Evolutionary conservation across 2,797 vertebrate genomes (phyloP).

Genomic region (Gila robusta): DNA sequence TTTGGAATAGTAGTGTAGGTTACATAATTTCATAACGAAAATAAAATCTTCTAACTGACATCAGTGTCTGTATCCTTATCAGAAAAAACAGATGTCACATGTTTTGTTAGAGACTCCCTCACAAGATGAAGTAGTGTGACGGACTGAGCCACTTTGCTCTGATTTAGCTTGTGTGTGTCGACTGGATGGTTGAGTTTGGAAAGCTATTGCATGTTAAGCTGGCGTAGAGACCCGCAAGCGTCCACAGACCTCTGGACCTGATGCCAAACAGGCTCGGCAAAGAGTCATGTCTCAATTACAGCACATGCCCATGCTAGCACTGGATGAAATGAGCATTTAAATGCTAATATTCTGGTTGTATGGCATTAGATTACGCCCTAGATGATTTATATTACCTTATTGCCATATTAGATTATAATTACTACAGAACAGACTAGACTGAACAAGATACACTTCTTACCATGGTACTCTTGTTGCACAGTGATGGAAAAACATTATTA

Average conservation of each 20-base stretch:
- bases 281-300: slow-evolving; percentile 54
- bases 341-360: slow-evolving; percentile 31
- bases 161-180: slow-evolving; percentile 66
- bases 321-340: slow-evolving; percentile 16
- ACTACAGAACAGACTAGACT: not conserved
- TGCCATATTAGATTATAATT: slow-evolving; percentile 17
- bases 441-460: not conserved
- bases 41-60: not conserved
- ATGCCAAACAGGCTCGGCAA: not conserved
- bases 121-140: slow-evolving; percentile 45
- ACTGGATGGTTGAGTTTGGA: slow-evolving; percentile 71
- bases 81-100: not conserved
- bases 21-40: not conserved
- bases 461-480: not conserved
- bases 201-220: slow-evolving; percentile 68
- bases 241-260: slow-evolving; percentile 14
- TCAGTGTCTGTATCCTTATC: not conserved
- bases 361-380: slow-evolving; percentile 8
- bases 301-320: slow-evolving; percentile 47
- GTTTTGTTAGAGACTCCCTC: slow-evolving; percentile 1
- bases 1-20: not conserved
- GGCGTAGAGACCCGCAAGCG: slow-evolving; percentile 63
- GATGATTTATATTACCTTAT: slow-evolving; percentile 6
- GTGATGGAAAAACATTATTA: not conserved
- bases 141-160: slow-evolving; percentile 67